phyloP scores from a whole-genome alignment of 1,140 invertebrate genomes.

The Pomacea maculata region DNA sequence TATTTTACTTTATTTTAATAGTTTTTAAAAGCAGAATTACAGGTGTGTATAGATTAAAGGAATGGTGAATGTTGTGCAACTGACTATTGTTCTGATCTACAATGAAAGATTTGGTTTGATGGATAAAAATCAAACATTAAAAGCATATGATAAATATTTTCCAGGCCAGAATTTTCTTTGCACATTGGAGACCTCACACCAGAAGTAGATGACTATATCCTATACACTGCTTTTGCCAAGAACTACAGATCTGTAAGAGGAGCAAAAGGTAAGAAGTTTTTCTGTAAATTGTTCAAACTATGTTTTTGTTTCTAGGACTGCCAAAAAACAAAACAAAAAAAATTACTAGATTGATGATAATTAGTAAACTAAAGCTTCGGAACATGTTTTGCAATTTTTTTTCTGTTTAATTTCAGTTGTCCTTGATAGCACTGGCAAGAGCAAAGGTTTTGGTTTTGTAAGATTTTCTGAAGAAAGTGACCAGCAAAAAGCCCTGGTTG shows the following conservation, averaged over 20 bases:
- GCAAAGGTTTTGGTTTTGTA: constrained; percentile 97
- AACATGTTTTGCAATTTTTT: constrained; percentile 3
- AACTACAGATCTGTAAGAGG: constrained; percentile 92
- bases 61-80: too few relatives aligned
- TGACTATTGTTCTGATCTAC: too few relatives aligned
- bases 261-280: constrained; percentile 80
- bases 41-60: too few relatives aligned
- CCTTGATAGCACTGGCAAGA: constrained; percentile 76
- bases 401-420: constrained; percentile 49
- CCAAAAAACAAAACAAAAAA: too few relatives aligned
- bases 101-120: too few relatives aligned
- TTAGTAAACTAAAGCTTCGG: too few relatives aligned
- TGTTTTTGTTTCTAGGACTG: too few relatives aligned
- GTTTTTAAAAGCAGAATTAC: too few relatives aligned
- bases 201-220: constrained; percentile 95
- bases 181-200: constrained; percentile 94
- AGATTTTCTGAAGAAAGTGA: constrained; percentile 94
- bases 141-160: constrained; percentile 22
- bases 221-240: constrained; percentile 90
- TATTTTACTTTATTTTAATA: constrained; percentile 4
- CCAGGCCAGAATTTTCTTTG: constrained; percentile 88
- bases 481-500: constrained; percentile 87
- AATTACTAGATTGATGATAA: too few relatives aligned
- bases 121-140: neutral
- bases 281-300: too few relatives aligned